These are phyloP conservation scores for Sternotherus odoratus DNA, from an alignment of 2,797 vertebrate species.

Conservation along the genomic window DNA sequence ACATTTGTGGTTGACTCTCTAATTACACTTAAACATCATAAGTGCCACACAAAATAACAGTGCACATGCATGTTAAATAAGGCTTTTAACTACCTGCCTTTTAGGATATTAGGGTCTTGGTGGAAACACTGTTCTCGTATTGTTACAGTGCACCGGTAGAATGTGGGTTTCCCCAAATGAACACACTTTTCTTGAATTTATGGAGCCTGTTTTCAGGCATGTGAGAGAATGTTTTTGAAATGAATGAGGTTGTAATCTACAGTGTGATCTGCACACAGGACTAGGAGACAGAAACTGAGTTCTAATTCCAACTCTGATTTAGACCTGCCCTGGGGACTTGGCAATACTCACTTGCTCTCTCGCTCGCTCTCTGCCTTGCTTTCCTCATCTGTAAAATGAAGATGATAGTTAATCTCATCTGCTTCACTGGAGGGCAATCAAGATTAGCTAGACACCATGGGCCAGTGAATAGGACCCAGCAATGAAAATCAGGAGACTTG, in stretches of 20 bases:
- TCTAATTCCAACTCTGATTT: conserved; percentile 52
- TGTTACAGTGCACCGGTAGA: not conserved
- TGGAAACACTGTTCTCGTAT: not conserved
- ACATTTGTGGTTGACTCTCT: not conserved
- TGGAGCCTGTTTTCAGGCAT: not conserved
- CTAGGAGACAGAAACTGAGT: not conserved
- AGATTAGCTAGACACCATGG: no score
- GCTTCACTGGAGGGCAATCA: no score
- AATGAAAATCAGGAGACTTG: no score
- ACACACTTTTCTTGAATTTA: rapidly evolving
- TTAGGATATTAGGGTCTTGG: not conserved
- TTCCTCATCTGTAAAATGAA: not conserved
- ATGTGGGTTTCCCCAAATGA: not conserved
- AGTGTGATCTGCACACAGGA: not conserved
- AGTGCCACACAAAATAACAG: not conserved
- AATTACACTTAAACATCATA: not conserved
- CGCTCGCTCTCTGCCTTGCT: not conserved
- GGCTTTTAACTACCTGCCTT: not conserved
- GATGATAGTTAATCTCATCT: no score
- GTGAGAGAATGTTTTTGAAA: not conserved
- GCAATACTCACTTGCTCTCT: no score
- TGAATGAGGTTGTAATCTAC: not conserved
- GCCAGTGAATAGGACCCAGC: no score
- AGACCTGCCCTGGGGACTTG: not conserved
- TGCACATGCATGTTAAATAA: not conserved